Percentiles rank a stretch among this genome's conserved stretches.
Conservation (phyloP, 2,888 invertebrate species). For the Pinctada fucata region DNA sequence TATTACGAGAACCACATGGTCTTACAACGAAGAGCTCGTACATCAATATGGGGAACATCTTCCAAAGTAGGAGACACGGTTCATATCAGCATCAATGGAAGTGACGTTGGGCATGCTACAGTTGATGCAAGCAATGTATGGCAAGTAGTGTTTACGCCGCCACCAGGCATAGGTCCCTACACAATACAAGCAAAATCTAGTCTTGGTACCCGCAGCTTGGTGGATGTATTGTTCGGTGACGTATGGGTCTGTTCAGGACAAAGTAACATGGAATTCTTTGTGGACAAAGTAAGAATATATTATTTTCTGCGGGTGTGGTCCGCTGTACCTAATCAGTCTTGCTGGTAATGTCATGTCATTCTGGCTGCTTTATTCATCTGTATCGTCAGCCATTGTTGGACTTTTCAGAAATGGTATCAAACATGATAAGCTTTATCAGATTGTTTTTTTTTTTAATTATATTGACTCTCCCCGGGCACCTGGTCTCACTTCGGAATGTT, state of each 20-base stretch:
- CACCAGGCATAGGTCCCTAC: background rate
- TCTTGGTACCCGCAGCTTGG: background rate
- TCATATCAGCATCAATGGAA: background rate
- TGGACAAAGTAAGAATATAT: background rate
- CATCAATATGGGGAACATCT: background rate
- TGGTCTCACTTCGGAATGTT: too few species aligned
- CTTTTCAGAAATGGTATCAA: too few species aligned
- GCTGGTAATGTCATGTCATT: too few species aligned
- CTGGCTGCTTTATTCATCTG: too few species aligned
- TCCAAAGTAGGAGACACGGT: background rate
- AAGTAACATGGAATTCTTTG: constrained; percentile 4
- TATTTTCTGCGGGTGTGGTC: background rate
- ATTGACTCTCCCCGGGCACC: too few species aligned
- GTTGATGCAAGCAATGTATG: background rate
- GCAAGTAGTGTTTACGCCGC: background rate
- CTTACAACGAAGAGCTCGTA: background rate
- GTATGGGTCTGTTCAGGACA: constrained; percentile 6
- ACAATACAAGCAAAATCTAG: background rate
- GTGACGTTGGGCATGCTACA: background rate
- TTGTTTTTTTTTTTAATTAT: too few species aligned
- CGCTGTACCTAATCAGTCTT: too few species aligned
- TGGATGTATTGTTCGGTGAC: constrained; percentile 2
- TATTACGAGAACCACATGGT: constrained; percentile 6
- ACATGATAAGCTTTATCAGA: too few species aligned
- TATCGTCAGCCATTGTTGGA: too few species aligned